Percentiles rank a stretch among this genome's conserved stretches.
phyloP scores from a whole-genome alignment of 1,140 invertebrate species.

The Zaprionus davidi region DNA sequence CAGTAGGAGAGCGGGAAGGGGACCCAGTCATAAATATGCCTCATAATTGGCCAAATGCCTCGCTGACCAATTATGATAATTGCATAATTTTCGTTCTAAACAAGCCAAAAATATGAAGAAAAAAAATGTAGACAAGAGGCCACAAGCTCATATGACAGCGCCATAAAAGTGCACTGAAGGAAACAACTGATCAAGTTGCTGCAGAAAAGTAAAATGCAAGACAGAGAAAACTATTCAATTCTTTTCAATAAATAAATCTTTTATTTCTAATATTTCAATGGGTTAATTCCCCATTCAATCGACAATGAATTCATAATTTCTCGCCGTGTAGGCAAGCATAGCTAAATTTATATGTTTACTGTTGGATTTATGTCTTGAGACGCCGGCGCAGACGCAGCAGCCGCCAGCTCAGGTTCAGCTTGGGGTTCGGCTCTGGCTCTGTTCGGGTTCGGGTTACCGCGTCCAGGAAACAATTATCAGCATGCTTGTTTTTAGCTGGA shows the following conservation, averaged over 20 bases:
- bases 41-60: conserved; percentile 78
- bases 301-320: conserved; percentile 11
- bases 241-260: neutral
- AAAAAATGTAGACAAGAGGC: conserved; percentile 62
- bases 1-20: neutral
- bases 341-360: conserved; percentile 80
- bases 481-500: conserved; percentile 64
- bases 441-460: conserved; percentile 62
- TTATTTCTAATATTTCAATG: neutral
- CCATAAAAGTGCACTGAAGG: conserved; percentile 57
- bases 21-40: conserved; percentile 63
- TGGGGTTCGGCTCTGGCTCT: conserved; percentile 33
- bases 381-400: conserved; percentile 63
- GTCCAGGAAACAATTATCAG: conserved; percentile 82
- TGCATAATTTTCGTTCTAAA: conserved; percentile 81
- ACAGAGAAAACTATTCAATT: neutral
- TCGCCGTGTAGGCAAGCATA: conserved; percentile 56
- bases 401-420: conserved; percentile 56
- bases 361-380: conserved; percentile 76
- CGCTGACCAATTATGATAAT: conserved; percentile 77
- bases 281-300: neutral
- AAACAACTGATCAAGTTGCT: conserved; percentile 9
- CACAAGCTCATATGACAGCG: conserved; percentile 63
- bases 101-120: conserved; percentile 72
- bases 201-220: neutral